Evolutionary conservation across 2,797 vertebrate species (phyloP).

Genomic region (Orientallactaga sibirica): DNA sequence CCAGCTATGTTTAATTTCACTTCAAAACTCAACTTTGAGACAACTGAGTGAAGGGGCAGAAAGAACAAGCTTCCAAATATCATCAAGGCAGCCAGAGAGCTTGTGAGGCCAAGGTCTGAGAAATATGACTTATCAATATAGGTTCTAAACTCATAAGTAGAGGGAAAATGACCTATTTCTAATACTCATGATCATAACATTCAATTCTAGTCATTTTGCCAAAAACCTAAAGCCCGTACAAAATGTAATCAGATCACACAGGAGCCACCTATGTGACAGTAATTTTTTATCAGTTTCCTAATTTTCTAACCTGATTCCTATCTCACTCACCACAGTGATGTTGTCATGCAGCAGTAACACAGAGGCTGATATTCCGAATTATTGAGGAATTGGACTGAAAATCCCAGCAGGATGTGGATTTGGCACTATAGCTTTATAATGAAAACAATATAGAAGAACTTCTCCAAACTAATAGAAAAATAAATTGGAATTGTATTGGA

Average conservation of each 20-base stretch:
- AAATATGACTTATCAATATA: neutral
- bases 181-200: neutral
- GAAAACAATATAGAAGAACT: conserved; percentile 23
- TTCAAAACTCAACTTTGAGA: conserved; percentile 55
- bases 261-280: neutral
- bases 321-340: neutral
- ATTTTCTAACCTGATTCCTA: conserved; percentile 56
- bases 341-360: conserved; percentile 5
- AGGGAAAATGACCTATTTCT: conserved; percentile 44
- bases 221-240: conserved; percentile 14
- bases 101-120: neutral
- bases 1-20: neutral
- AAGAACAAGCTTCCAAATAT: neutral
- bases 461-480: conserved; percentile 64
- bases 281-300: conserved; percentile 36
- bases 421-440: conserved; percentile 13
- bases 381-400: neutral
- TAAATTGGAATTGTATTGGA: conserved; percentile 48
- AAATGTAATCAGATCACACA: neutral
- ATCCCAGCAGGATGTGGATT: conserved; percentile 16
- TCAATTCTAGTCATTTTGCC: conserved; percentile 20
- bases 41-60: neutral
- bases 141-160: neutral
- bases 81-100: neutral
- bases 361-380: neutral